Base-by-base conservation (phyloP, 2,888 invertebrate genomes). In the Ennomos fuscantarius region DNA sequence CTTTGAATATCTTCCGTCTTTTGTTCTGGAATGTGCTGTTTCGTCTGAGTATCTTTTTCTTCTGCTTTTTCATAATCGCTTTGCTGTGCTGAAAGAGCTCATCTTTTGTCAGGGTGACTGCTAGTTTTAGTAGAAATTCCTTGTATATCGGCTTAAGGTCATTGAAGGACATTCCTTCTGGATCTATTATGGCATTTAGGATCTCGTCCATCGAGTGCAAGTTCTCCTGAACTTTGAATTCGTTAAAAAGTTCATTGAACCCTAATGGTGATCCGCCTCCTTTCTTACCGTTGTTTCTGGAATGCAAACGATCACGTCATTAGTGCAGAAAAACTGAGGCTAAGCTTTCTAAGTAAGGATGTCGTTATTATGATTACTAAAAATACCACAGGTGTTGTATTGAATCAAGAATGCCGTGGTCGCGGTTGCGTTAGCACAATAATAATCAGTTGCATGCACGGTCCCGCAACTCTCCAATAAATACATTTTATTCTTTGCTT, bases 101-200 rank as follows among this genome's bases (percentile, higher is more conserved):
- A 76, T 98, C 97, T 87, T 97, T 97, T n/a, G 97, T 97, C 58
- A 98, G 87, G 0, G 97, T 97, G 0, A 97, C 95, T 2, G 97
- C 97, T 63, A 98, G 87, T 86, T 97, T 97, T 36, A 97, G 86
- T 45, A 98, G 90, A 78, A 98, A 97, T 86, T 97, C 97, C 82
- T 97, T 97, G 81, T 98, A 97, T 63, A 97, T 96, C 41, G 97
- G 97, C 82, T 97, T 97, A 60, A 98, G 93, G 77, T 97, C 97
- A 88, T 97, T 97, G 84, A 97, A 97, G 53, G 97, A 97, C 97
- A 97, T 97, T 59, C 97, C 97, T 82, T 97, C 97, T 35, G 97
- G 95, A 84, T 97, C 96, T 72, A 98, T 97, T 79, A 98, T 97
- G 76, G 96, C 96, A 74, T 95, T 96, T 47, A 98, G 93, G 72